Evolutionary conservation across 2,113 vertebrate species (phyloP), one percentile per base, ranked within the genome.

Genomic region (Rostratula benghalensis): DNA sequence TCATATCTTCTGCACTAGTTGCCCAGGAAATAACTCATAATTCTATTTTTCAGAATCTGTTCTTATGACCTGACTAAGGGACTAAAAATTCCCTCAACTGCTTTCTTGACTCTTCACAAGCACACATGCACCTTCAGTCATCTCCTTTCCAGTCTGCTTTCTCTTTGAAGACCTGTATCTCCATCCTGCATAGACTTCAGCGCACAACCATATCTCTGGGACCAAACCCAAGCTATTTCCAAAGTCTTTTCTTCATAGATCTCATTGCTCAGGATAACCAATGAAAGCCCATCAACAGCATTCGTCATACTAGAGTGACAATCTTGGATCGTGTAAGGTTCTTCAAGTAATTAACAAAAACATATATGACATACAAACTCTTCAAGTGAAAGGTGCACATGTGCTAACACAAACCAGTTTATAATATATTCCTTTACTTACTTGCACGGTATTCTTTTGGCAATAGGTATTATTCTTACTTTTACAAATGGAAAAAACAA

Each of bases 301-400:
- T 13, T 27, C 56, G 16, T 24, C 23, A 60, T 4, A 14, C 2
- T 4, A 67, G 25, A 75, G 37, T 0, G 3, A 80, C 2, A 39
- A 39, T 35, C 46, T 24, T 14, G 22, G 39, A 43, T 33, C 33
- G 6, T 0, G 3, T 2, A n/a, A 63, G 11, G 46, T 3, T 7
- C 73, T 41, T 54, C n/a, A 18, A 0, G 0, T 9, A 35, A 11
- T 27, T 50, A 14, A 74, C 22, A 57, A 43, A 89, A 70, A 5
- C 8, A 57, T 5, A 13, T 0, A 16, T 0, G 4, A 60, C 51
- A 8, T 15, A 50, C 10, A 21, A 39, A 35, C 35, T 45, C 27
- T 31, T 63, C 27, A 14, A 33, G 7, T 7, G n/a, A 80, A 68
- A 25, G 18, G 4, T 28, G 27, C 7, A 27, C 28, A 37, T 53